phyloP scores from a whole-genome alignment of 2,888 invertebrate species.

The Quadroppia sp. region DNA sequence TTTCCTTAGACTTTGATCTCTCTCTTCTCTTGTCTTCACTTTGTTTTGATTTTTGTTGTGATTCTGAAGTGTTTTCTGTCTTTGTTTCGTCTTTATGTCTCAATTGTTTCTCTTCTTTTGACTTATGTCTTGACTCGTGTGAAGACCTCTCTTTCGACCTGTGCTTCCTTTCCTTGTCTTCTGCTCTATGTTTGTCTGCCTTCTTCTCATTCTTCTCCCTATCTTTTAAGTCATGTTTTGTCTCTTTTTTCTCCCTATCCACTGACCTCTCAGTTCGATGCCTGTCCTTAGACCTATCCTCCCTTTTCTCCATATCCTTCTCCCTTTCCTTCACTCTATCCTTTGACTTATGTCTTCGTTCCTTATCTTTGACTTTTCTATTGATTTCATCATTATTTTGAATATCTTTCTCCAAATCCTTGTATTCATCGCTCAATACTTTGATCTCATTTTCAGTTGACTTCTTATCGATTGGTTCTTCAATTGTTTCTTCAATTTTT shows the following conservation, averaged over 20 bases:
- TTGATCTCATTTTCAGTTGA: no score
- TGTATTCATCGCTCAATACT: no score
- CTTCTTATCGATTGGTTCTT: no score
- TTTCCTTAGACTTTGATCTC: background rate
- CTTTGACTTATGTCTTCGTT: no score
- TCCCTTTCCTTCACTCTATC: background rate
- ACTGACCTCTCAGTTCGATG: slow-evolving; percentile 2
- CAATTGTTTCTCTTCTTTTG: slow-evolving; percentile 1
- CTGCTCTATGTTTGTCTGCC: background rate
- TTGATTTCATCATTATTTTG: no score
- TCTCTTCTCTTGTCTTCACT: background rate
- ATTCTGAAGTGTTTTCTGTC: no score
- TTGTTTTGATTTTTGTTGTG: no score
- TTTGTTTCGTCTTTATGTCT: background rate
- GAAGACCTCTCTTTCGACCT: background rate
- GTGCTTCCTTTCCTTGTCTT: background rate
- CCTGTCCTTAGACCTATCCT: background rate
- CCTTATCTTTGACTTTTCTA: no score
- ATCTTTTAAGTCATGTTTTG: slow-evolving; percentile 2
- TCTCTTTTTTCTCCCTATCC: background rate
- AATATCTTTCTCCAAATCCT: no score
- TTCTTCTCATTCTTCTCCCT: slow-evolving; percentile 10
- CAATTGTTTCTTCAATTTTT: no score
- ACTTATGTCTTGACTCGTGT: background rate
- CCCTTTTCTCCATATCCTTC: background rate